These are phyloP conservation scores for Ichneumon xanthorius DNA, from an alignment of 2,888 invertebrate species.

Conservation along the genomic window DNA sequence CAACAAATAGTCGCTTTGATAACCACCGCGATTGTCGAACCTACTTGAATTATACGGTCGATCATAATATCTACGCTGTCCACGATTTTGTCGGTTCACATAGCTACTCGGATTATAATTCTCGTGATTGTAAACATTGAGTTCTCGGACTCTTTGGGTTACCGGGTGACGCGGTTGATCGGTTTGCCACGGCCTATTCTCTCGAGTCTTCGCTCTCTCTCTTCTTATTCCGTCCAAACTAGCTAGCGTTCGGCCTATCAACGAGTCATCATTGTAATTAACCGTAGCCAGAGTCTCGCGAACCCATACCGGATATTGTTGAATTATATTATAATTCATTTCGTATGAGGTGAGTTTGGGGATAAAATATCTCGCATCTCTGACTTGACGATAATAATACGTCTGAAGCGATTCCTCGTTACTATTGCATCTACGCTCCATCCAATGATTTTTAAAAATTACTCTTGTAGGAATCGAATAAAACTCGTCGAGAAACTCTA, in stretches of 20 bases:
- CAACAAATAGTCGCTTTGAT: neutral
- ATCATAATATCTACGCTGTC: neutral
- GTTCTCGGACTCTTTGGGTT: neutral
- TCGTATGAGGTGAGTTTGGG: constrained; percentile 11
- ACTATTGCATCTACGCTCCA: constrained; percentile 17
- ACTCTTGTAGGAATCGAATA: constrained; percentile 39
- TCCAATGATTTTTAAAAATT: constrained; percentile 48
- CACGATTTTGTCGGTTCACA: neutral
- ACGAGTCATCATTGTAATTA: constrained; percentile 11
- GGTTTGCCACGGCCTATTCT: constrained; percentile 10
- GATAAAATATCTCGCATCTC: constrained; percentile 47
- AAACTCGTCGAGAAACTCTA: constrained; percentile 38
- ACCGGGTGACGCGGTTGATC: neutral
- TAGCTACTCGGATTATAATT: neutral
- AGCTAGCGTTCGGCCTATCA: constrained; percentile 20
- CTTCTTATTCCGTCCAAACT: constrained; percentile 35
- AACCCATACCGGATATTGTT: constrained; percentile 27
- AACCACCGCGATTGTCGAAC: neutral
- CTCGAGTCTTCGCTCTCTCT: neutral
- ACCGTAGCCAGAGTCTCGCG: constrained; percentile 12
- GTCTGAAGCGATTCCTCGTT: constrained; percentile 20
- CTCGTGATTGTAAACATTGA: neutral
- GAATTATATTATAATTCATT: constrained; percentile 27
- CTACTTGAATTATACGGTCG: neutral
- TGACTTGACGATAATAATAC: constrained; percentile 46